phyloP scores from a whole-genome alignment of 2,113 vertebrate species.

The Toxotes jaculatrix region DNA sequence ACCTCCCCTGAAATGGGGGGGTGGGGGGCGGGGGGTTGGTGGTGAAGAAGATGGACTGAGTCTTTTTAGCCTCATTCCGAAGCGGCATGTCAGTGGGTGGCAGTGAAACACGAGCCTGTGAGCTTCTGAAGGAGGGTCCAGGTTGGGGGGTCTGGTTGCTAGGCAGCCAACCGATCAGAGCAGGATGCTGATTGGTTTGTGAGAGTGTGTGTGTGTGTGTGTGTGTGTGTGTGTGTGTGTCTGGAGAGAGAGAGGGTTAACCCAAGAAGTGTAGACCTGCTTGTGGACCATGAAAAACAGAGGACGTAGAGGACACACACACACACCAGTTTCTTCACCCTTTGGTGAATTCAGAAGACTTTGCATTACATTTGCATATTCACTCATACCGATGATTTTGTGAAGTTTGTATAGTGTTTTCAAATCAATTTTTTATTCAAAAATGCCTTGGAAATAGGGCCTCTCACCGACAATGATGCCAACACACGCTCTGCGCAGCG shows the following conservation, averaged over 20 bases:
- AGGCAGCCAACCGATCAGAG: slow-evolving; percentile 59
- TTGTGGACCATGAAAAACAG: not conserved
- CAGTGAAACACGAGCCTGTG: slow-evolving; percentile 68
- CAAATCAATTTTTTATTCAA: not conserved
- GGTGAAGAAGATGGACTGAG: slow-evolving; percentile 15
- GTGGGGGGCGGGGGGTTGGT: not conserved
- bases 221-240: not conserved
- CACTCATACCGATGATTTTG: not conserved
- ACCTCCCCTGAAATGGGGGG: not conserved
- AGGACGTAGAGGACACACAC: not conserved
- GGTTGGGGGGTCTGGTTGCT: slow-evolving; percentile 66
- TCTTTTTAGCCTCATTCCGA: slow-evolving; percentile 63
- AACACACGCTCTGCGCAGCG: not conserved
- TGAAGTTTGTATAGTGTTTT: not conserved
- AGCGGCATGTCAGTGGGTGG: slow-evolving; percentile 67
- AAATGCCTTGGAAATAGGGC: not conserved
- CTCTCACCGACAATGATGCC: not conserved
- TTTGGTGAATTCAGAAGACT: not conserved
- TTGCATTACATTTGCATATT: not conserved
- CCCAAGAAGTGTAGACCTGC: slow-evolving; percentile 5
- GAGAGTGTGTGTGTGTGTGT: not conserved
- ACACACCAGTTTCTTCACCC: not conserved
- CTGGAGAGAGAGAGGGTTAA: slow-evolving; percentile 9
- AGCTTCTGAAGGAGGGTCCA: slow-evolving; percentile 49
- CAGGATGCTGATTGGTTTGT: slow-evolving; percentile 56